Percentiles rank a stretch among this genome's conserved stretches.
Evolutionary conservation across 2,113 vertebrate species (phyloP).

Genomic region (Zosterops borbonicus): DNA sequence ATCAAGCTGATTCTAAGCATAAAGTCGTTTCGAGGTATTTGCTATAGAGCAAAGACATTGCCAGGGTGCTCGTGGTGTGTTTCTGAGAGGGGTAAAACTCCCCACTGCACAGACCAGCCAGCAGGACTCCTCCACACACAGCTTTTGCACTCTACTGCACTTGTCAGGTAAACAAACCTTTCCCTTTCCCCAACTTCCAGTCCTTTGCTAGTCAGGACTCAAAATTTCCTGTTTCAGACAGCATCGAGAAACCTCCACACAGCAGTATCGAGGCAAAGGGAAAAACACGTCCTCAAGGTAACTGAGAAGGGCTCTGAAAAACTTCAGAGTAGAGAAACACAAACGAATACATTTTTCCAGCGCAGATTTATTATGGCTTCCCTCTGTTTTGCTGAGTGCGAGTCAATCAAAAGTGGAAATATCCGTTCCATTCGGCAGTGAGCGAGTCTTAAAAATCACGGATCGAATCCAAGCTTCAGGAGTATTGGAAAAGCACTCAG

Average conservation of each 20-base stretch:
- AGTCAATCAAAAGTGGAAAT: not conserved
- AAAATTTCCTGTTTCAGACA: not conserved
- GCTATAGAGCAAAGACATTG: not conserved
- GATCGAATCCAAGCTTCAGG: constrained; percentile 12
- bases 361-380: constrained; percentile 28
- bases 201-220: not conserved
- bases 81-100: not conserved
- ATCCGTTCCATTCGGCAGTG: not conserved
- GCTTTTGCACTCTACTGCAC: not conserved
- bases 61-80: not conserved
- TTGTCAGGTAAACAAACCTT: not conserved
- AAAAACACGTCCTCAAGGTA: not conserved
- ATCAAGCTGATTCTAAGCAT: not conserved
- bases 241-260: not conserved
- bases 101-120: not conserved
- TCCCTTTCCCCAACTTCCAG: not conserved
- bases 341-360: constrained; percentile 17
- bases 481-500: not conserved
- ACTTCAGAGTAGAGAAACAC: not conserved
- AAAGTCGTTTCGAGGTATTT: not conserved
- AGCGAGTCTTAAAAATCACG: not conserved
- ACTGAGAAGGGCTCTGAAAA: not conserved
- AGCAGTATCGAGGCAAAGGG: not conserved
- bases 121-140: not conserved
- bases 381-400: constrained; percentile 6